Base-by-base conservation (phyloP, 2,113 vertebrate species). In the Nothobranchius furzeri region DNA sequence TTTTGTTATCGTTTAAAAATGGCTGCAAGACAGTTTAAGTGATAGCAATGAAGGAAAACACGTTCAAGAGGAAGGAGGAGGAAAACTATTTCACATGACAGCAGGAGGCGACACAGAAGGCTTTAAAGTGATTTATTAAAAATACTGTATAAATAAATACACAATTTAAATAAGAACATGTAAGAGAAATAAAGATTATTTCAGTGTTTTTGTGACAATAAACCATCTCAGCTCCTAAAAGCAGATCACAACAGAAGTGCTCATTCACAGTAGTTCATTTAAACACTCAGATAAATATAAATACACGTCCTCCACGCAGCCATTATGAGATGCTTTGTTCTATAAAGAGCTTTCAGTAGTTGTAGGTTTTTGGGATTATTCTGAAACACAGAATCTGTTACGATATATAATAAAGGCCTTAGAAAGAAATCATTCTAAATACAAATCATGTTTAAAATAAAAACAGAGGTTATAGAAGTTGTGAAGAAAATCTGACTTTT, bases 91-190 rank as follows among this genome's bases (percentile, higher is more conserved):
- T 9, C 3, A 57, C 9, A 36, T 3, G 12, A 36, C 5, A 36
- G 37, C 30, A n/a, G 30, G 30, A 30, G 20, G 20, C 20, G 20
- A 20, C 20, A 20, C 20, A 20, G 25, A 49, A 61, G 1, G 54
- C 51, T 76, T 85, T 53, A 35, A 63, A 65, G 43, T 64, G 50
- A 55, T 91, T 91, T 89, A 90, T 88, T 90, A 82, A 84, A 90
- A 91, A 88, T 76, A 57, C 56, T 52, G 66, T 90, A 88, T 87
- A 89, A 88, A 90, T 90, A 90, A 88, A 87, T 80, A 85, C 60
- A 85, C 73, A 40, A 51, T 62, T 73, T 66, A 75, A 57, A 71
- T 52, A 45, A 76, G 20, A 57, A 79, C 68, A 87, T 68, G 78
- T 17, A 65, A 51, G 64, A 68, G 25, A 75, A 62, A 65, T 78